phyloP scores from a whole-genome alignment of 1,140 invertebrate species.

The Heliconius congener region DNA sequence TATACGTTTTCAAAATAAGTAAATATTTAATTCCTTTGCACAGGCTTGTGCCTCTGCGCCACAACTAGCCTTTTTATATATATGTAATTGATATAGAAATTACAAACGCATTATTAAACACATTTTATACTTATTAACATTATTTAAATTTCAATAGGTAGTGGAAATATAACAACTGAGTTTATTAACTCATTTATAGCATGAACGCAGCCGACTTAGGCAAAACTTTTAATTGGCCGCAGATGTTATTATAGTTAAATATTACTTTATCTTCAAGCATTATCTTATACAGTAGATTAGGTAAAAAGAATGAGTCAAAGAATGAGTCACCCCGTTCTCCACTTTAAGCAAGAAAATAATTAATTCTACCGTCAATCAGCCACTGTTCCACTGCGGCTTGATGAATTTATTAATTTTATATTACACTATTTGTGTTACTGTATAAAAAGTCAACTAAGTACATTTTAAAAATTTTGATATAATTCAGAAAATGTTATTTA shows the following conservation, averaged over 20 bases:
- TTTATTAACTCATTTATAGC: not conserved
- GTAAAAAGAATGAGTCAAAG: too few relatives aligned
- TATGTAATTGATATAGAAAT: not conserved
- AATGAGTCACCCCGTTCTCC: too few relatives aligned
- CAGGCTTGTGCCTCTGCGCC: too few relatives aligned
- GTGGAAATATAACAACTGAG: not conserved
- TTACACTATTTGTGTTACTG: too few relatives aligned
- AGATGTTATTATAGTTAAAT: not conserved
- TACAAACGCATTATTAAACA: not conserved
- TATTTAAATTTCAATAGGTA: not conserved
- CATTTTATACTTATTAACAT: not conserved
- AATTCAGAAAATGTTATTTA: not conserved
- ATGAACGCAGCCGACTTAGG: not conserved
- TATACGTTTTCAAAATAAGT: too few relatives aligned
- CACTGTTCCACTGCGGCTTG: too few relatives aligned
- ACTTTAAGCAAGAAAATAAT: too few relatives aligned
- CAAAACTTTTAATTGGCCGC: constrained; percentile 3
- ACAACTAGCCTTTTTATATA: not conserved
- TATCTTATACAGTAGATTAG: too few relatives aligned
- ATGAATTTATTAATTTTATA: too few relatives aligned
- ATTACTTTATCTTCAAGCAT: too few relatives aligned
- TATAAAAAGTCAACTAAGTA: not conserved
- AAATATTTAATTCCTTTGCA: too few relatives aligned
- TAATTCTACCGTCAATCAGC: too few relatives aligned
- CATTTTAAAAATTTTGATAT: not conserved